phyloP scores from a whole-genome alignment of 1,140 invertebrate species.

The Drosophila auraria region DNA sequence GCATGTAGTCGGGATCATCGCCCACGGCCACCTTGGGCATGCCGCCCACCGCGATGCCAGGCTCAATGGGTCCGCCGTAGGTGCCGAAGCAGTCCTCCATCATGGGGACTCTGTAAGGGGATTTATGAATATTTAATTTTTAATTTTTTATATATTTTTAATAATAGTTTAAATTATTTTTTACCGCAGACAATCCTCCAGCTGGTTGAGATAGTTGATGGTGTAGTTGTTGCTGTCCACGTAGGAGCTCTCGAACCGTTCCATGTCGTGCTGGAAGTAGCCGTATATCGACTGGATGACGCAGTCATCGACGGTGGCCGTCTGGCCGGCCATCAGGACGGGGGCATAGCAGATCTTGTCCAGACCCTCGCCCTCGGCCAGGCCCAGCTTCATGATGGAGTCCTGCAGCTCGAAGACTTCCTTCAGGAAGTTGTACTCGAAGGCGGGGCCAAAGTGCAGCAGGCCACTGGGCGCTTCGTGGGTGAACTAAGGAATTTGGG shows the following conservation, averaged over 20 bases:
- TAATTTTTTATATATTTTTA: background rate
- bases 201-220: slow-evolving; percentile 85
- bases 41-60: slow-evolving; percentile 92
- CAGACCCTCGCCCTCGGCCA: slow-evolving; percentile 86
- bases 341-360: slow-evolving; percentile 94
- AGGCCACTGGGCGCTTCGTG: slow-evolving; percentile 70
- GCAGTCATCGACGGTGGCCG: slow-evolving; percentile 88
- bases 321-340: slow-evolving; percentile 88
- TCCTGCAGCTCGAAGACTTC: slow-evolving; percentile 89
- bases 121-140: background rate
- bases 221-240: slow-evolving; percentile 61
- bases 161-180: too few species aligned
- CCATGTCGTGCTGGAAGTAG: slow-evolving; percentile 90
- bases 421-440: slow-evolving; percentile 89
- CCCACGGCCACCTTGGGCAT: slow-evolving; percentile 85
- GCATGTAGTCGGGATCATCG: slow-evolving; percentile 85
- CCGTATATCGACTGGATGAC: slow-evolving; percentile 92
- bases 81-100: slow-evolving; percentile 90
- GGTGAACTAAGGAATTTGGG: slow-evolving; percentile 57
- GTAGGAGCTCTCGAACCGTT: slow-evolving; percentile 85
- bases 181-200: slow-evolving; percentile 86
- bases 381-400: slow-evolving; percentile 86
- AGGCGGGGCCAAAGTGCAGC: slow-evolving; percentile 88
- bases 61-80: slow-evolving; percentile 94
- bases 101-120: slow-evolving; percentile 87